Percentiles rank a stretch among this genome's conserved stretches.
These are phyloP conservation scores for Ardeotis arabs DNA, from an alignment of 2,113 vertebrate genomes.

Conservation along the genomic window DNA sequence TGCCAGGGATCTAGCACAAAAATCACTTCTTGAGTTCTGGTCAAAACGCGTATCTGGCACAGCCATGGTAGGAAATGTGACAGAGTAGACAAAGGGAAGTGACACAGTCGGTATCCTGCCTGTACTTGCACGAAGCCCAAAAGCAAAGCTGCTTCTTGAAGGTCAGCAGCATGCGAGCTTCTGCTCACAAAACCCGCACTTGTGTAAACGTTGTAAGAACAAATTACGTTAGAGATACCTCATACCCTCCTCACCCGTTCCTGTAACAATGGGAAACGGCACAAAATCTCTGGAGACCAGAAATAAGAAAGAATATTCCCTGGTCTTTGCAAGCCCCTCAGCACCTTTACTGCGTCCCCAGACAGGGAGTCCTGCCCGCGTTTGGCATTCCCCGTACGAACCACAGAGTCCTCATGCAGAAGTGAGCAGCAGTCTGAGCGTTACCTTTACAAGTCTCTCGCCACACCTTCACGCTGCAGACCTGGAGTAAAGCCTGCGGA, in stretches of 20 bases:
- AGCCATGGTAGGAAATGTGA: not conserved
- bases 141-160: not conserved
- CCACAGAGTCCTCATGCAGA: not conserved
- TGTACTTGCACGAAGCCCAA: not conserved
- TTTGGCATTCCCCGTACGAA: not conserved
- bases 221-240: not conserved
- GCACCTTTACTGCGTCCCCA: not conserved
- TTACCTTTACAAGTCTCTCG: not conserved
- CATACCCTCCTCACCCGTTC: not conserved
- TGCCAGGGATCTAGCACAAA: not conserved
- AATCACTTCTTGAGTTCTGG: not conserved
- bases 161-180: not conserved
- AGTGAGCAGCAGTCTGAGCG: not conserved
- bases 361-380: not conserved
- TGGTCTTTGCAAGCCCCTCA: not conserved
- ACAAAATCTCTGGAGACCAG: not conserved
- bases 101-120: not conserved
- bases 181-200: not conserved
- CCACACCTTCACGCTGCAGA: not conserved
- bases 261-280: not conserved
- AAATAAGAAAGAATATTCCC: not conserved
- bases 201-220: not conserved
- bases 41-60: not conserved
- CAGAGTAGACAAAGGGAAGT: not conserved
- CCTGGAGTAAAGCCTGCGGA: not conserved